Conservation (phyloP, 1,140 invertebrate species). For the Drosophila auraria region DNA sequence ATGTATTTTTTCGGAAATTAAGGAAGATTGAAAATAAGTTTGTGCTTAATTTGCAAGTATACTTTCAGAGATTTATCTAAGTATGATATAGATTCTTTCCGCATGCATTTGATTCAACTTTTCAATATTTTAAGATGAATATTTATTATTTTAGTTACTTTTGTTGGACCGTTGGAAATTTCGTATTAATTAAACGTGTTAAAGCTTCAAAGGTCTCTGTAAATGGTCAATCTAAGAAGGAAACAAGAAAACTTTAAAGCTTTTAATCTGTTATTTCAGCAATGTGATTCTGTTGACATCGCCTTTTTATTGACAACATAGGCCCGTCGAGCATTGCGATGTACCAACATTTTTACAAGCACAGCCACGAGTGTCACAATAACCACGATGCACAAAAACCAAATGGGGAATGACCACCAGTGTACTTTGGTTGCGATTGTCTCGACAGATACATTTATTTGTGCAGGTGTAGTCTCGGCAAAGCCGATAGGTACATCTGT, state of each 20-base stretch:
- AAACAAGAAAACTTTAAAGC: background rate
- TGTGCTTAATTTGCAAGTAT: too few species aligned
- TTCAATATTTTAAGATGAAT: too few species aligned
- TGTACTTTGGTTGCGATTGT: background rate
- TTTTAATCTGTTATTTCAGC: background rate
- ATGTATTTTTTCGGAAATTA: too few species aligned
- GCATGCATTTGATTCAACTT: too few species aligned
- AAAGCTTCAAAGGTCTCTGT: too few species aligned
- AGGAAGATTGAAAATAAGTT: too few species aligned
- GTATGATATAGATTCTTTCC: too few species aligned
- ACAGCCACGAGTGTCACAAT: background rate
- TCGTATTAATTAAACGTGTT: too few species aligned
- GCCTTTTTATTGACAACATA: slow-evolving; percentile 5
- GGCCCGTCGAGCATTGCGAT: background rate
- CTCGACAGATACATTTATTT: background rate
- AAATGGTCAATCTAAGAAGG: too few species aligned
- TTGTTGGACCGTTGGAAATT: too few species aligned
- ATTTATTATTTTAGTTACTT: too few species aligned
- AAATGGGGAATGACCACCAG: background rate
- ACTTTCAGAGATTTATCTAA: too few species aligned
- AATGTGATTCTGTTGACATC: background rate
- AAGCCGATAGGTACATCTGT: background rate
- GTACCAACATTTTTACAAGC: background rate
- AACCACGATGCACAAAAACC: background rate
- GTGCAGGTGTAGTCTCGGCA: background rate